These are phyloP conservation scores for Malurus melanocephalus DNA, from an alignment of 2,113 vertebrate genomes.

Conservation along the genomic window DNA sequence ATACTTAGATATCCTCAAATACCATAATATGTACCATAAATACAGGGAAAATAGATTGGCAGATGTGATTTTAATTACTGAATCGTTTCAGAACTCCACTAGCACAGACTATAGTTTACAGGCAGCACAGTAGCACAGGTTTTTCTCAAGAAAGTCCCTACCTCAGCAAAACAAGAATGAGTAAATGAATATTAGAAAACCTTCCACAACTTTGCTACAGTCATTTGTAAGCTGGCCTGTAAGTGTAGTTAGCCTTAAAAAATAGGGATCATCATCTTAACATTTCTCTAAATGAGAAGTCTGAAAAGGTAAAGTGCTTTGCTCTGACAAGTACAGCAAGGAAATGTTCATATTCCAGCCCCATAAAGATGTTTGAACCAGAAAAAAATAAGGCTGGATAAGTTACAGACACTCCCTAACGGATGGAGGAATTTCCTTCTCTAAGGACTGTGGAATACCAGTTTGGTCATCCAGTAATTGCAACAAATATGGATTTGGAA, in stretches of 20 bases:
- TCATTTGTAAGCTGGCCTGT: background rate
- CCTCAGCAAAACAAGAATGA: background rate
- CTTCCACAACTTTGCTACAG: background rate
- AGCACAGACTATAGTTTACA: background rate
- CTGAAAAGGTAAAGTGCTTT: background rate
- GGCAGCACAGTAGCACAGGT: background rate
- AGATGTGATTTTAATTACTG: background rate
- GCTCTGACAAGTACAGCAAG: background rate
- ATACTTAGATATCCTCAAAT: constrained; percentile 20
- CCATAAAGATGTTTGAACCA: background rate
- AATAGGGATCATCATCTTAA: background rate
- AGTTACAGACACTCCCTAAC: constrained; percentile 26
- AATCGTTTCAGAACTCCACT: background rate
- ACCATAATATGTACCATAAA: background rate
- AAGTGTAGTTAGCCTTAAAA: background rate
- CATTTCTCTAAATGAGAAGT: background rate
- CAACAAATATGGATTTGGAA: constrained; percentile 23
- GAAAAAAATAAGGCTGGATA: background rate
- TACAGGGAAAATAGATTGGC: background rate
- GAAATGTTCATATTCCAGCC: background rate
- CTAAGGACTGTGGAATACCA: background rate
- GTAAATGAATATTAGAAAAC: background rate
- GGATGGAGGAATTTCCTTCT: constrained; percentile 25
- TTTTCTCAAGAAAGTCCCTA: background rate
- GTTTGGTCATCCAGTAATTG: constrained; percentile 19